Evolutionary conservation across 2,888 invertebrate species (phyloP), one percentile per base, ranked within the genome.

Genomic region (Frankliniella intonsa): DNA sequence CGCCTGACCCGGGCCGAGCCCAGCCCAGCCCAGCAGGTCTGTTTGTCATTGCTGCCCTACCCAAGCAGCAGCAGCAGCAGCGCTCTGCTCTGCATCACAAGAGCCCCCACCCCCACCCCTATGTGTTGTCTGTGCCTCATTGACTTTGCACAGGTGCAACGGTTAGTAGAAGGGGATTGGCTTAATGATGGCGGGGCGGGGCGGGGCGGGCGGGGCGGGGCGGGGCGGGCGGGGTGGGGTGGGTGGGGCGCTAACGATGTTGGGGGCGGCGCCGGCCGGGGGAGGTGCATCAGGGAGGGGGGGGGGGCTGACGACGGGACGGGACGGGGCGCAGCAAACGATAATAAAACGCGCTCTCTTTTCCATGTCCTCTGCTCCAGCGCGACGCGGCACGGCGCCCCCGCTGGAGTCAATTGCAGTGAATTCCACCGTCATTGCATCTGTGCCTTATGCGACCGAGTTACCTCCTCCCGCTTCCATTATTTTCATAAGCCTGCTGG

Each of bases 101-200:
- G 55, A 9, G 51, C 65, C 62, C 62, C 62, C 62, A 12, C 51
- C 51, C 51, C 51, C 55, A 14, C 55, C 55, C 65, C 17, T 5
- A 8, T 65, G 65, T 69, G 69, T 69, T 69, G 69, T 62, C 62
- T 62, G 19, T 17, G 62, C 62, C 17, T n/a, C 62, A 62, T 22
- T 69, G 69, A n/a, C 69, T 69, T 69, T 69, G 69, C 22, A 69
- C 69, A 69, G 69, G 69, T 69, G 69, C 69, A 69, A 11, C 62
- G 62, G 38, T 38, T 38, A 38, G 38, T 38, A 5, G 38, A 38
- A 38, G 55, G 55, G 55, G 55, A 69, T 62, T 62, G 62, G 62
- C 62, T 62, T 69, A 69, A 69, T 22, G 69, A 69, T 69, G 69
- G 69, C 22, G 22, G 3, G 69, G 19, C 62, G n/a, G 5, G 38